Evolutionary conservation across 2,797 vertebrate genomes (phyloP).

Genomic region (Betta splendens): DNA sequence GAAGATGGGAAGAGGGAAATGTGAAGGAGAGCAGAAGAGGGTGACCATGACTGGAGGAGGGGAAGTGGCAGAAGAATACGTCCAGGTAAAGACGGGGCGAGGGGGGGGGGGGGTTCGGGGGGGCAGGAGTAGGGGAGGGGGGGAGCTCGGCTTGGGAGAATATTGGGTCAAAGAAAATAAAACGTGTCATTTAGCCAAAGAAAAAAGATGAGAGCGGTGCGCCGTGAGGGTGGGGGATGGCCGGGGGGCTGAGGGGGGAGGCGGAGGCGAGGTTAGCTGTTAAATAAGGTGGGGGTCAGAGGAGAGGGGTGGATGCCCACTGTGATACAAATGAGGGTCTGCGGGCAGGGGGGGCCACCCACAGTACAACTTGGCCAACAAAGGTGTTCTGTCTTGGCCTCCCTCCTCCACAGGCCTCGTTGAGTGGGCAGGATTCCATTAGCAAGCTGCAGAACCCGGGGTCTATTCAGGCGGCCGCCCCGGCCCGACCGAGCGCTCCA

Average conservation of each 20-base stretch:
- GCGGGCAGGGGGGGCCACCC: constrained; percentile 85
- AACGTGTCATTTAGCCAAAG: constrained; percentile 79
- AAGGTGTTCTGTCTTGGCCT: constrained; percentile 88
- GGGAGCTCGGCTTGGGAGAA: constrained; percentile 57
- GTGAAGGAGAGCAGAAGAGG: constrained; percentile 61
- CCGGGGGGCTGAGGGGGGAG: constrained; percentile 68
- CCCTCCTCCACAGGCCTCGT: constrained; percentile 80
- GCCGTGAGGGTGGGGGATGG: constrained; percentile 20
- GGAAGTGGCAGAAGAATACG: constrained; percentile 65
- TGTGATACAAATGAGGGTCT: constrained; percentile 91
- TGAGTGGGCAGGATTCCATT: constrained; percentile 82
- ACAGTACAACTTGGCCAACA: constrained; percentile 89
- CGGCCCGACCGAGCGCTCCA: constrained; percentile 50
- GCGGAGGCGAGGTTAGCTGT: constrained; percentile 73
- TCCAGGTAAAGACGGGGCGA: constrained; percentile 41
- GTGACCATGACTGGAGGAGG: constrained; percentile 60
- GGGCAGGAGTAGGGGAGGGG: constrained; percentile 22
- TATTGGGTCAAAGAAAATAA: constrained; percentile 78
- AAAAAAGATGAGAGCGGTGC: constrained; percentile 73
- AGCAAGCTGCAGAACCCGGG: constrained; percentile 79
- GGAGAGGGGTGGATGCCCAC: constrained; percentile 76
- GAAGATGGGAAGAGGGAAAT: constrained; percentile 64
- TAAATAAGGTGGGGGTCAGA: constrained; percentile 76
- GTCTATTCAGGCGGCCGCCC: constrained; percentile 71
- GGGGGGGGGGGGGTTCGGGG: constrained; percentile 32